Conservation (phyloP, 2,113 vertebrate genomes). For the Tetrax tetrax region DNA sequence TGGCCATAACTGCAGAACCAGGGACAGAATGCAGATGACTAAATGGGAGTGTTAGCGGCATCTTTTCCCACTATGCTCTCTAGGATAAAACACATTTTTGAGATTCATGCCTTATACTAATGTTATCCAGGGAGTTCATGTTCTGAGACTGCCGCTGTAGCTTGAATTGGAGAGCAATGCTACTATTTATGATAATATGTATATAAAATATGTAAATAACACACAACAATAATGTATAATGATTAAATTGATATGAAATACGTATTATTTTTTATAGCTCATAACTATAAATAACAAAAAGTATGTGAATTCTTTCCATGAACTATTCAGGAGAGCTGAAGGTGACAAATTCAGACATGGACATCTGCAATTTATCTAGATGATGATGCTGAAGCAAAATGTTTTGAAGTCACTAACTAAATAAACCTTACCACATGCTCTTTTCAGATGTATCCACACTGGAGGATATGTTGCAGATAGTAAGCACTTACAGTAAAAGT, state of each 20-base stretch:
- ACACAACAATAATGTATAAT: background rate
- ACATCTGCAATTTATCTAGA: background rate
- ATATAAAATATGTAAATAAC: background rate
- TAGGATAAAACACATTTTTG: background rate
- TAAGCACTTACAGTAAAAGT: background rate
- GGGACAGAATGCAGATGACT: conserved; percentile 18
- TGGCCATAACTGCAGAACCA: background rate
- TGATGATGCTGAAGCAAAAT: background rate
- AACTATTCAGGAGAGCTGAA: background rate
- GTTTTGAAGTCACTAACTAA: background rate
- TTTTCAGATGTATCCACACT: background rate
- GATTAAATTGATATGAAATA: background rate
- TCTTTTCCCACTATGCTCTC: background rate
- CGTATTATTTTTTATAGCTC: background rate
- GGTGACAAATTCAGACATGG: background rate
- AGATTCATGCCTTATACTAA: background rate
- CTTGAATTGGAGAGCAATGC: background rate
- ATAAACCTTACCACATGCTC: background rate
- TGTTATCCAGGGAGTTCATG: background rate
- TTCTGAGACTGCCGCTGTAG: background rate
- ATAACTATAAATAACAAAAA: background rate
- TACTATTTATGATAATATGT: background rate
- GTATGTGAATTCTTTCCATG: background rate
- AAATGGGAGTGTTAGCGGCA: background rate
- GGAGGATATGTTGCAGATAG: background rate